Percentiles rank a stretch among this genome's conserved stretches.
Conservation (phyloP, 2,113 vertebrate species). For the Agapornis roseicollis region DNA sequence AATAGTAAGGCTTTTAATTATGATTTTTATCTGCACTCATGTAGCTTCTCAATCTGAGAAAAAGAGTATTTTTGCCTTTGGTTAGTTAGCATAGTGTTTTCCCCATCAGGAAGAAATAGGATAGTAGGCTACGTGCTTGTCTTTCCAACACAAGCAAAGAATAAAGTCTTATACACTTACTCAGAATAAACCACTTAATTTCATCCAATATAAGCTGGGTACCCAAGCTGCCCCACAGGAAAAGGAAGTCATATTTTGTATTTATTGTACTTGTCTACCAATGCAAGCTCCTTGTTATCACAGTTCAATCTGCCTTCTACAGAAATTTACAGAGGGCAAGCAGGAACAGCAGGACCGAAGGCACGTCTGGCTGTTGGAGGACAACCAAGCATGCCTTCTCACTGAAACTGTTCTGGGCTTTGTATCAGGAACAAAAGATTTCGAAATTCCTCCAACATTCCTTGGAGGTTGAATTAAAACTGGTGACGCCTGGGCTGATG, state of each 20-base stretch:
- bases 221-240: background rate
- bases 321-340: background rate
- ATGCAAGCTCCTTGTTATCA: background rate
- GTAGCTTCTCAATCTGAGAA: background rate
- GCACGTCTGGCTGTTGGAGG: accelerated
- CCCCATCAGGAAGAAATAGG: background rate
- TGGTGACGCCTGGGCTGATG: background rate
- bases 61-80: background rate
- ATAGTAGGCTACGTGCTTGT: background rate
- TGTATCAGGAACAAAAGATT: background rate
- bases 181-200: background rate
- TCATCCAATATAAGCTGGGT: background rate
- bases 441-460: background rate
- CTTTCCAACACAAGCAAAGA: background rate
- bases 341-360: background rate
- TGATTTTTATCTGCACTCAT: background rate
- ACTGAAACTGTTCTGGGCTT: background rate
- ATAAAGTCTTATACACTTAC: background rate
- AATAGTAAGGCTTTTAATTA: background rate
- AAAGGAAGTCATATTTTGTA: background rate
- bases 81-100: background rate
- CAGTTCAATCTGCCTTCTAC: background rate
- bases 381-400: background rate
- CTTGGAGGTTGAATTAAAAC: background rate
- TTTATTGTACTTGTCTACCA: background rate